phyloP scores from a whole-genome alignment of 2,113 vertebrate genomes.

The Charadrius vociferus region DNA sequence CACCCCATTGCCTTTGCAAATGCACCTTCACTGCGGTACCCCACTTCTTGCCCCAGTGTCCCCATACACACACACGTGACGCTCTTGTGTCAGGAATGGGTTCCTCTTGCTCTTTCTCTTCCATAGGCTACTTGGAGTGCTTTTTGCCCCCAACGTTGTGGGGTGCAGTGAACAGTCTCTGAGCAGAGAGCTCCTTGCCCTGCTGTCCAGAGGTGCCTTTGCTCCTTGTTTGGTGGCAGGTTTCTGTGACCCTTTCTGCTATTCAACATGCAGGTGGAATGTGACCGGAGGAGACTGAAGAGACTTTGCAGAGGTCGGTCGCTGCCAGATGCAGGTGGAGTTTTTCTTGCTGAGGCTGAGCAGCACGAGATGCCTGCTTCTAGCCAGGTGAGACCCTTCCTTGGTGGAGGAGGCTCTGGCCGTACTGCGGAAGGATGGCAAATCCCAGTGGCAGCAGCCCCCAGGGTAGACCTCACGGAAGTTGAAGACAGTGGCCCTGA shows the following conservation, averaged over 20 bases:
- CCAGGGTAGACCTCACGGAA: background rate
- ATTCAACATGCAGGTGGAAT: conserved; percentile 54
- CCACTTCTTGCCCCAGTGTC: background rate
- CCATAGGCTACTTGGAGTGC: accelerated
- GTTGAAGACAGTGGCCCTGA: accelerated
- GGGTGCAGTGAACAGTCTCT: background rate
- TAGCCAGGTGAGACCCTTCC: background rate
- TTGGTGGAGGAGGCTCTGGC: background rate
- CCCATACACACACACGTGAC: background rate
- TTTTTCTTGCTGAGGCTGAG: background rate
- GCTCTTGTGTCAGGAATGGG: background rate
- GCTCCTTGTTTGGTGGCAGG: background rate
- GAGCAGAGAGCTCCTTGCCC: background rate
- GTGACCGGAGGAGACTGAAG: conserved; percentile 71
- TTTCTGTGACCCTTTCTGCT: background rate
- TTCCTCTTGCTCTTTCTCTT: background rate
- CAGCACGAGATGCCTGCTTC: background rate
- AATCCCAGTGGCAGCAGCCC: background rate
- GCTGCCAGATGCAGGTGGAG: background rate
- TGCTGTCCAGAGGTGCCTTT: background rate
- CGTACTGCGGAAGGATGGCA: background rate
- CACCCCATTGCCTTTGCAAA: too few relatives aligned
- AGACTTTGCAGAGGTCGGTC: background rate
- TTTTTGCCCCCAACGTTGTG: background rate
- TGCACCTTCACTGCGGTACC: background rate